Evolutionary conservation across 2,888 invertebrate genomes (phyloP).

Genomic region (Rhagonycha lutea): DNA sequence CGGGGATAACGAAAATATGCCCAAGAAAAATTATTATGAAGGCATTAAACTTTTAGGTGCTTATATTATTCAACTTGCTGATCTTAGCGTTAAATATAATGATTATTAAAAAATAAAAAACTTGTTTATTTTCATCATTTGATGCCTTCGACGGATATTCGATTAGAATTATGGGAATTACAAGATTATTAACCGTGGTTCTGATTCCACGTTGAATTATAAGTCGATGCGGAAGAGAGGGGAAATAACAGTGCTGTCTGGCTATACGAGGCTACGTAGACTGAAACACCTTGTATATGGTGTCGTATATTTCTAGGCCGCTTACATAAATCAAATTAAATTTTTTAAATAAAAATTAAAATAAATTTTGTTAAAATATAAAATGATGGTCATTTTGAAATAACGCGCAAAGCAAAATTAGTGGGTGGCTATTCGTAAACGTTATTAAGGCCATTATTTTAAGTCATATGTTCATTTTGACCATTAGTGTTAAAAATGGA

Average conservation of each 20-base stretch:
- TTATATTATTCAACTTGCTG: constrained; percentile 50
- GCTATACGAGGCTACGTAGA: too few relatives aligned
- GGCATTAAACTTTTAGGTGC: constrained; percentile 55
- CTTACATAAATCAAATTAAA: neutral
- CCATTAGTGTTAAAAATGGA: constrained; percentile 45
- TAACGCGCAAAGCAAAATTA: neutral
- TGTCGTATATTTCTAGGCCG: neutral
- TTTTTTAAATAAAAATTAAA: neutral
- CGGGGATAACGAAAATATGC: constrained; percentile 52
- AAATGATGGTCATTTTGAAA: neutral
- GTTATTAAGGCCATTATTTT: constrained; percentile 42
- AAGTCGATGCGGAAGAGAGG: too few relatives aligned
- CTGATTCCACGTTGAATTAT: too few relatives aligned
- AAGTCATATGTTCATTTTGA: constrained; percentile 38
- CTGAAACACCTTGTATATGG: neutral
- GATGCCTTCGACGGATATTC: neutral
- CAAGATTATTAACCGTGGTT: too few relatives aligned
- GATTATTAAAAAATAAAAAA: neutral
- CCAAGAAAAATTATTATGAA: constrained; percentile 52
- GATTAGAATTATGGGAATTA: neutral
- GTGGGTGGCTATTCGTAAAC: constrained; percentile 34
- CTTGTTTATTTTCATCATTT: neutral
- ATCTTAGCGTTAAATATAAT: neutral
- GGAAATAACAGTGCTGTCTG: too few relatives aligned
- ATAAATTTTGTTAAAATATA: neutral